Evolutionary conservation across 64 coral and sea anemone species (phyloP), one percentile per base, ranked within the genome.

Genomic region (Montipora capricornis): DNA sequence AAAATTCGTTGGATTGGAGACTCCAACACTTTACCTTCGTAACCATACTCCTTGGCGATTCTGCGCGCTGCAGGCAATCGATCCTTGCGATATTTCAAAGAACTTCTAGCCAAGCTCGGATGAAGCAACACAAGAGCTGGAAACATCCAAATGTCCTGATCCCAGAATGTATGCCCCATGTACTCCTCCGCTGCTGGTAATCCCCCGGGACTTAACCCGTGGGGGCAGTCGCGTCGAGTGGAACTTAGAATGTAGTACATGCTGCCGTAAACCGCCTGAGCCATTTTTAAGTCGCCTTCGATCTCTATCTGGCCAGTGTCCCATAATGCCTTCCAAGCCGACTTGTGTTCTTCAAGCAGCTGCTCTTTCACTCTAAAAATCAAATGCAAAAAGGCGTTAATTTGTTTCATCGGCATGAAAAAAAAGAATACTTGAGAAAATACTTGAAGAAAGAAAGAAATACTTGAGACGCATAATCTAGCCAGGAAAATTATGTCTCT

Each of bases 81-180:
- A 7, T 95, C 93, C 1, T 76, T 83, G 2, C 93, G 93, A 57
- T 95, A 95, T 70, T 47, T 73, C 70, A 95, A 11, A 14, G 87
- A 74, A 14, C 79, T 80, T 55, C 93, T 84, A 4, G 93, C 93
- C 53, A 95, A 68, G 61, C 90, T 87, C 8, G 93, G 93, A 19
- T 95, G 79, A 4, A 95, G 55, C 20, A 95, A 29, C 6, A 95
- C 86, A 15, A 95, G 77, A 81, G 84, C 48, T 4, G 87, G 93
- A 20, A 85, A 90, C 93, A 95, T 95, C 93, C 93, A 95, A 74
- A 95, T 95, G 45, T 95, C 93, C 93, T 95, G 93, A 64, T 95
- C 93, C 93, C 93, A 95, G 45, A 95, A 95, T 66, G 93, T 95
- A 49, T 95, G 93, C 5, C 93, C 93, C 93, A 95, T 95, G 78